These are phyloP conservation scores for Phaetusa simplex DNA, from an alignment of 2,113 vertebrate genomes.

Conservation along the genomic window DNA sequence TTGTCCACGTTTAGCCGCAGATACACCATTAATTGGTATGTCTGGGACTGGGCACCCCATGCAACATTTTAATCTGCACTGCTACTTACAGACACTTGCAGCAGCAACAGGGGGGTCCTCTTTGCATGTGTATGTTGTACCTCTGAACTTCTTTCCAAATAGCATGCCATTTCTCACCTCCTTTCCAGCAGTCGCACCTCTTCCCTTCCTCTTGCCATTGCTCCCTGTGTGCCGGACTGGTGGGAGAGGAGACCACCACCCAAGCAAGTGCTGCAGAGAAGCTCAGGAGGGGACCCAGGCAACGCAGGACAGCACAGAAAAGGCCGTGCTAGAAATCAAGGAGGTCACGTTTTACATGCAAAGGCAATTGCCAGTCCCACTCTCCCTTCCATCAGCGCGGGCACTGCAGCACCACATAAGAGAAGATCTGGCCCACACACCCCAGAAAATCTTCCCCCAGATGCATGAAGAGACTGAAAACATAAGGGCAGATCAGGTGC, in stretches of 20 bases:
- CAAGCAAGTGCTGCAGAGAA: background rate
- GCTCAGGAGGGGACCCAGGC: rapidly evolving
- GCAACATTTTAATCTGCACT: background rate
- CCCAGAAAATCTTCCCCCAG: background rate
- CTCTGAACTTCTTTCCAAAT: background rate
- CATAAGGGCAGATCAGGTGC: background rate
- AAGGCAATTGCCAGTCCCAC: background rate
- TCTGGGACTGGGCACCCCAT: background rate
- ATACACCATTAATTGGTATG: too few relatives aligned
- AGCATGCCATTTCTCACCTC: background rate
- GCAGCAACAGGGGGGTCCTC: background rate
- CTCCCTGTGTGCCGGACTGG: background rate
- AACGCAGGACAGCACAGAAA: background rate
- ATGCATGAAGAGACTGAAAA: background rate
- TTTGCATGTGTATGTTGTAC: rapidly evolving
- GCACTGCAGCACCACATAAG: rapidly evolving
- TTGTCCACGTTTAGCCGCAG: background rate
- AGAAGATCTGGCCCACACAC: background rate
- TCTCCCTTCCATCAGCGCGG: background rate
- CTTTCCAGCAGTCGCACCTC: background rate
- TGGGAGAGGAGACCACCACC: rapidly evolving
- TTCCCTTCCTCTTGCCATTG: background rate
- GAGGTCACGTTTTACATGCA: background rate
- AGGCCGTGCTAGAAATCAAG: background rate
- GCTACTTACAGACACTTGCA: background rate